Base-by-base conservation (phyloP, 2,888 invertebrate genomes). In the Nasonovia ribisnigri region DNA sequence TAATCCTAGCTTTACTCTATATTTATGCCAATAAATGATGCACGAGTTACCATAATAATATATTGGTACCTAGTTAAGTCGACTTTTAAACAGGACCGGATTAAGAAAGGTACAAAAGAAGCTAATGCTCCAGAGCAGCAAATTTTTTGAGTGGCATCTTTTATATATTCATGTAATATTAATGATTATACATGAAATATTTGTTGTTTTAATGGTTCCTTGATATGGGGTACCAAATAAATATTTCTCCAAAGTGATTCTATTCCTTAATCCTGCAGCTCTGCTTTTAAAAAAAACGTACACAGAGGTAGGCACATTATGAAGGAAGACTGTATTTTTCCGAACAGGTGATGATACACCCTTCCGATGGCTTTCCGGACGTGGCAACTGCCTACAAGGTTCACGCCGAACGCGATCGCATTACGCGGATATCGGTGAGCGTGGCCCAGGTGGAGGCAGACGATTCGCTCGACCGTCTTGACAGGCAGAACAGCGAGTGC, bases 341-440 rank as follows among this genome's bases (percentile, higher is more conserved):
- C 57, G 24, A 54, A n/a, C 48, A 94, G 95, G 92, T 95, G 24
- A 94, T 95, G n/a, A 88, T 95, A 13, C 95, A 95, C 54, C 88
- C 93, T 6, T 94, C 94, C 24, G 94, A 94, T 46, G 92, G 87
- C 6, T 94, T 92, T 88, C 95, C 95, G 11, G 94, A 94, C 54
- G 94, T 95, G 67, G 92, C 94, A 5, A 84, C 60, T 84, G 94
- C 92, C 16, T 94, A 92, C 77, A 93, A 94, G 6, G 48, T 94
- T 11, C 94, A 94, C 57, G 86, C 88, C 13, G 67, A 67, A 20
- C 93, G 48, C 43, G 84, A 67, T 67, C 94, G 88, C 36, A 84
- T 94, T 29, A n/a, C 92, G 3, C 91, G 91, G 36, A 93, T 95
- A 77, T 90, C 87, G n/a, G 95, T 95, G 24, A 84, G 46, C 36